Percentiles rank a stretch among this genome's conserved stretches.
These are phyloP conservation scores for Elgaria multicarinata DNA, from an alignment of 2,113 vertebrate genomes.

Conservation along the genomic window DNA sequence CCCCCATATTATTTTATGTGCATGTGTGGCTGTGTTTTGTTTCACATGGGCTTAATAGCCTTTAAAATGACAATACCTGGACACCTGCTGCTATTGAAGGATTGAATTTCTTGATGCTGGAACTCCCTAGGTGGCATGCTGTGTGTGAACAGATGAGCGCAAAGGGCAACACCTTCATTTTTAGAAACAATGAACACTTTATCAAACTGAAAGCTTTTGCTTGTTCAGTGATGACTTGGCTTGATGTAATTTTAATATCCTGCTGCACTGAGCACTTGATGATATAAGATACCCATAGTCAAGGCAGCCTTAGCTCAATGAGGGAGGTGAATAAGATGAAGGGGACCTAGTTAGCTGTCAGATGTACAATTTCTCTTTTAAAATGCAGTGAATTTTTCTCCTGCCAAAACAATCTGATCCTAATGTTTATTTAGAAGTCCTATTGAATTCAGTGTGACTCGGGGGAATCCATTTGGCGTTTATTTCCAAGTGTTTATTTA, in stretches of 20 bases:
- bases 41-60: neutral
- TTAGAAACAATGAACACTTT: neutral
- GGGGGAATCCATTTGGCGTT: neutral
- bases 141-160: neutral
- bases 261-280: neutral
- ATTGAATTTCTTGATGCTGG: neutral
- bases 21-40: neutral
- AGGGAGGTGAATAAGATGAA: neutral
- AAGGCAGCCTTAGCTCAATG: neutral
- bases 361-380: neutral
- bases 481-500: too few relatives aligned
- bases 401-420: neutral
- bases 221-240: neutral
- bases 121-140: fast-evolving
- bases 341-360: neutral
- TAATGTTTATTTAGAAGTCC: neutral
- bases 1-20: neutral
- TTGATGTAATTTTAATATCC: neutral
- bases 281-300: neutral
- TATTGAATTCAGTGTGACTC: too few relatives aligned
- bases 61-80: fast-evolving
- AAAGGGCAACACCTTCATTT: neutral
- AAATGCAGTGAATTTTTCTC: neutral
- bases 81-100: neutral
- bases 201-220: neutral